A percentile compares a stretch with the other conserved stretches of the same genome.
Conservation (phyloP, 2,797 vertebrate species). For the Pseudomugil gertrudae region DNA sequence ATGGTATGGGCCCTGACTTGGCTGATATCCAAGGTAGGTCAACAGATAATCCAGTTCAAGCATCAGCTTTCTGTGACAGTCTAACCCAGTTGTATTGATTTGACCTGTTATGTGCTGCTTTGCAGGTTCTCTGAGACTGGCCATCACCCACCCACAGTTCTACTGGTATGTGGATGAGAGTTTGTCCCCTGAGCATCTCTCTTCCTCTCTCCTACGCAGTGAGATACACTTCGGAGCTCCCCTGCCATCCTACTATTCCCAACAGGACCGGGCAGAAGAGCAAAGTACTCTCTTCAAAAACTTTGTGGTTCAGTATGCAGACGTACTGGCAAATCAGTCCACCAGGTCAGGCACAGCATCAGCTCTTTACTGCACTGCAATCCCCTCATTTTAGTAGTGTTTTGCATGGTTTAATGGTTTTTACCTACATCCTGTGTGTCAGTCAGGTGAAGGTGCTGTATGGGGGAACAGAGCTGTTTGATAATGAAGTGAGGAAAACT, state of each 20-base stretch:
- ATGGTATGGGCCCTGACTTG: constrained; percentile 96
- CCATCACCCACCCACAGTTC: constrained; percentile 98
- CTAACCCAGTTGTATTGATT: constrained; percentile 18
- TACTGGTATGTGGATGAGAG: constrained; percentile 98
- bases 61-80: not conserved
- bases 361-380: not conserved
- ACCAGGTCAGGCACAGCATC: constrained; percentile 85
- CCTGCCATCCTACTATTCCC: constrained; percentile 91
- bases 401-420: not conserved
- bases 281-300: constrained; percentile 90
- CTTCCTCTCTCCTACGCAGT: constrained; percentile 91
- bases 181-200: constrained; percentile 89
- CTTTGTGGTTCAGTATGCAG: constrained; percentile 93
- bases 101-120: constrained; percentile 7
- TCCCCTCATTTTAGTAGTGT: not conserved
- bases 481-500: constrained; percentile 94
- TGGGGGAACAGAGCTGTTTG: constrained; percentile 95
- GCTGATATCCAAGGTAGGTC: constrained; percentile 93
- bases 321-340: constrained; percentile 93
- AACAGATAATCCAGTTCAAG: not conserved
- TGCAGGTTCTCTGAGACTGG: constrained; percentile 92
- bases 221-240: constrained; percentile 97
- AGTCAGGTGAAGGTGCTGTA: constrained; percentile 97
- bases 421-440: constrained; percentile 14
- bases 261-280: constrained; percentile 92